phyloP scores from a whole-genome alignment of 2,888 invertebrate genomes.

The Drosophila longiperda region DNA sequence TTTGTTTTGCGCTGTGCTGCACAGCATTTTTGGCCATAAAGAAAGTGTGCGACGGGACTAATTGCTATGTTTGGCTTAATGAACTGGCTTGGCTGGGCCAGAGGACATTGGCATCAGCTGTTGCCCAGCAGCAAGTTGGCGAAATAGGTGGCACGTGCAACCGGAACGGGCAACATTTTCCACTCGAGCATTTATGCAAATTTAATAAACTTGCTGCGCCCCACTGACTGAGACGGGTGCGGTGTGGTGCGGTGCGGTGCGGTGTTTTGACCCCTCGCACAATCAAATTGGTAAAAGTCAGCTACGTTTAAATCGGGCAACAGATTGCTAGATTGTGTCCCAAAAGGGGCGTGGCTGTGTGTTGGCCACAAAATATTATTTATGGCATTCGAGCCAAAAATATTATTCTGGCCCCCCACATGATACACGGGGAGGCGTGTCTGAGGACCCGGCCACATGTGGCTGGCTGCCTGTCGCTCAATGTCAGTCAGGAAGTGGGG shows the following conservation, averaged over 20 bases:
- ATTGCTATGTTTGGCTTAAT: conserved; percentile 69
- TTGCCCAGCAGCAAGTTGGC: conserved; percentile 24
- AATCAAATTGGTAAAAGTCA: conserved; percentile 20
- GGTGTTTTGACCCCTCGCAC: neutral
- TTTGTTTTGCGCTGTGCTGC: conserved; percentile 3
- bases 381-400: conserved; percentile 69
- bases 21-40: conserved; percentile 38
- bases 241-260: neutral
- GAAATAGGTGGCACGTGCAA: conserved; percentile 55
- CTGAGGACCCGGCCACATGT: conserved; percentile 59
- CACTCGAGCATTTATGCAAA: conserved; percentile 77
- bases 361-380: conserved; percentile 72
- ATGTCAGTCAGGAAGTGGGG: conserved; percentile 42
- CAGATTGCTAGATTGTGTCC: conserved; percentile 47
- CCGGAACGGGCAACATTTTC: conserved; percentile 41
- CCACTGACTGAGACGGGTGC: conserved; percentile 3
- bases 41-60: conserved; percentile 52
- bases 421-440: conserved; percentile 66
- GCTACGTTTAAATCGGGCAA: conserved; percentile 50
- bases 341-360: conserved; percentile 37
- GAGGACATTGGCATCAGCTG: conserved; percentile 68
- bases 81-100: conserved; percentile 58
- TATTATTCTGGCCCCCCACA: conserved; percentile 58
- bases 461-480: conserved; percentile 67
- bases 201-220: conserved; percentile 76